Conservation (phyloP, 1,140 invertebrate genomes). For the Philopotamus ludificatus region DNA sequence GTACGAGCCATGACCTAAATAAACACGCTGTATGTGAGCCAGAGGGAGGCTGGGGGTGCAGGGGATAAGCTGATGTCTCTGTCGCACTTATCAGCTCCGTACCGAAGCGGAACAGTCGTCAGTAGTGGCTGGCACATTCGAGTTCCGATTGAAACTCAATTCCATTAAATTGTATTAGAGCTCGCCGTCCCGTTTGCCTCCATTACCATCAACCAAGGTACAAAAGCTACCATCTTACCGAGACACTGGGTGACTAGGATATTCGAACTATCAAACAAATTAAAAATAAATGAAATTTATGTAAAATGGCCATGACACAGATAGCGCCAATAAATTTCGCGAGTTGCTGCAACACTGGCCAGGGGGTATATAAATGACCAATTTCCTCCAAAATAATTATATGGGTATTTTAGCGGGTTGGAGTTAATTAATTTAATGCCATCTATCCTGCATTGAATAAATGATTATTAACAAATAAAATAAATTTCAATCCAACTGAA, state of each 20-base stretch:
- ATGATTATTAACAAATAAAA: too few relatives aligned
- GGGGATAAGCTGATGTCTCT: slow-evolving; percentile 1
- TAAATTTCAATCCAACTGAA: too few relatives aligned
- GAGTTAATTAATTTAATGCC: too few relatives aligned
- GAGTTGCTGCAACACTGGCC: too few relatives aligned
- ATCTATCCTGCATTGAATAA: too few relatives aligned
- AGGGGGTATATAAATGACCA: too few relatives aligned
- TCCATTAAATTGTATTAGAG: slow-evolving; percentile 42
- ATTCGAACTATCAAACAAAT: background rate
- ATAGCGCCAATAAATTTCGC: too few relatives aligned
- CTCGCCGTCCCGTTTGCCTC: slow-evolving; percentile 39
- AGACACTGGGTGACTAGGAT: background rate
- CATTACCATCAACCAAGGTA: slow-evolving; percentile 42
- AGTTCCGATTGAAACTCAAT: slow-evolving; percentile 42
- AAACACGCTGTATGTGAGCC: slow-evolving; percentile 5
- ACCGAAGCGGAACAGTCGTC: background rate
- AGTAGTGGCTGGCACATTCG: slow-evolving; percentile 10
- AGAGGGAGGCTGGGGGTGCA: too few relatives aligned
- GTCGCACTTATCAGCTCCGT: slow-evolving; percentile 9
- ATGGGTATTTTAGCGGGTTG: too few relatives aligned
- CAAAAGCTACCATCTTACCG: slow-evolving; percentile 41
- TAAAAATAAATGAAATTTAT: background rate
- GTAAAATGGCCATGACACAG: too few relatives aligned
- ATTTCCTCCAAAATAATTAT: too few relatives aligned
- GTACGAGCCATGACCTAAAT: too few relatives aligned